Evolutionary conservation across 2,888 invertebrate species (phyloP).

Genomic region (Caenorhabditis sinica): DNA sequence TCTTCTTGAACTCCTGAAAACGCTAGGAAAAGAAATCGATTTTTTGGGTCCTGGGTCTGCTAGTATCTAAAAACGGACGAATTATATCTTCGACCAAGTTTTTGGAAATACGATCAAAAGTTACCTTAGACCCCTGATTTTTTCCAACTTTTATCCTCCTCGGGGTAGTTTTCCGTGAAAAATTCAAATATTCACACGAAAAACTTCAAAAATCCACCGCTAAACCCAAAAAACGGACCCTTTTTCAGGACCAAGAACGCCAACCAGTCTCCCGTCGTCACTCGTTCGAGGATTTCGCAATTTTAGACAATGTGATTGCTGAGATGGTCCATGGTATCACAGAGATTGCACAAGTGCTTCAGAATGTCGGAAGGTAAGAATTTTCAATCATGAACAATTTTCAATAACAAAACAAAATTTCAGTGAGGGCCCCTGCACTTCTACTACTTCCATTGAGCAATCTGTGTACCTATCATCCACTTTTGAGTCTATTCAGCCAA

Average conservation of each 20-base stretch:
- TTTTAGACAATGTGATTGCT: constrained; percentile 56
- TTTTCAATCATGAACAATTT: not conserved
- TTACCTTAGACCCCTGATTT: no score
- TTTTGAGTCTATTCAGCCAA: constrained; percentile 55
- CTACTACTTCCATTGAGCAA: constrained; percentile 59
- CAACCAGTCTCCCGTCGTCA: constrained; percentile 42
- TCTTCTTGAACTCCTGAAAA: no score
- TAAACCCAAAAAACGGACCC: not conserved
- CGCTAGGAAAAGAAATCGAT: no score
- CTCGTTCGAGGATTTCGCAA: constrained; percentile 67
- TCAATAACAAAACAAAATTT: not conserved
- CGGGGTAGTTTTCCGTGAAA: not conserved
- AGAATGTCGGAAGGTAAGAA: constrained; percentile 54
- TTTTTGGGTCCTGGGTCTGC: no score
- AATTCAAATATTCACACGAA: constrained; percentile 9
- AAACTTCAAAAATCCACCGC: not conserved
- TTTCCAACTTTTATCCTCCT: no score
- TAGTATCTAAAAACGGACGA: no score
- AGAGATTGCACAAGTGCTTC: constrained; percentile 56
- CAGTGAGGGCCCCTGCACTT: constrained; percentile 51
- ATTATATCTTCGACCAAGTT: no score
- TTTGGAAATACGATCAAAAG: no score
- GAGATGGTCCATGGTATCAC: constrained; percentile 48
- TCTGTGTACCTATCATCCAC: constrained; percentile 49
- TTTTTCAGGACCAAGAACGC: not conserved